phyloP scores from a whole-genome alignment of 2,113 vertebrate species.

The Rynchops niger region DNA sequence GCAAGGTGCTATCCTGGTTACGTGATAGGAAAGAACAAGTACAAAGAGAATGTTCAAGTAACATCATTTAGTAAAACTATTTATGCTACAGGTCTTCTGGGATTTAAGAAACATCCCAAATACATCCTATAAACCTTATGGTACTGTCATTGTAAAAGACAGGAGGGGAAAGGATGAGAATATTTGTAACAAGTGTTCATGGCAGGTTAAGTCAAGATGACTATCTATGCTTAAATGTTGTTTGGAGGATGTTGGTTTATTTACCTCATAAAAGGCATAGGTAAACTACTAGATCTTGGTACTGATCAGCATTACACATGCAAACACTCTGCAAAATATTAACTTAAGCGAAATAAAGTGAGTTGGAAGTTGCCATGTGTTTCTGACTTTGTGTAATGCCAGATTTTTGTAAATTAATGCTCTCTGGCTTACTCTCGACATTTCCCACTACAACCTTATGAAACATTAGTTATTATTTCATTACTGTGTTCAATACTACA shows the following conservation, averaged over 20 bases:
- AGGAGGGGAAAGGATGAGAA: not conserved
- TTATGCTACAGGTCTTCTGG: not conserved
- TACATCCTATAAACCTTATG: not conserved
- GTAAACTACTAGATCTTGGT: not conserved
- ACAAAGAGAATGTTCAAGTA: not conserved
- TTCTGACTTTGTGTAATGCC: not conserved
- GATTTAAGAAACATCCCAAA: not conserved
- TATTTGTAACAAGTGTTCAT: not conserved
- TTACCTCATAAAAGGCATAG: not conserved
- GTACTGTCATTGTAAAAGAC: not conserved
- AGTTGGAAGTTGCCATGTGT: not conserved
- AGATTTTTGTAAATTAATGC: not conserved
- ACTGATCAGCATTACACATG: not conserved
- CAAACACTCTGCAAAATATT: slow-evolving; percentile 20
- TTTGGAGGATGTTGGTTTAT: not conserved
- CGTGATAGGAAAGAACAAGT: not conserved
- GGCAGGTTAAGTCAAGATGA: not conserved
- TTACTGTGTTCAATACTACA: not conserved
- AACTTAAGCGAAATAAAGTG: not conserved
- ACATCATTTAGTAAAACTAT: not conserved
- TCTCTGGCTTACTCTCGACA: not conserved
- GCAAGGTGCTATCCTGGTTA: not conserved
- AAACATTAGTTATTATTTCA: not conserved
- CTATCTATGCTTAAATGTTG: not conserved
- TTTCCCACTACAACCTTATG: not conserved